Evolutionary conservation across 2,888 invertebrate genomes (phyloP).

Genomic region (Aphidoletes aphidimyza): DNA sequence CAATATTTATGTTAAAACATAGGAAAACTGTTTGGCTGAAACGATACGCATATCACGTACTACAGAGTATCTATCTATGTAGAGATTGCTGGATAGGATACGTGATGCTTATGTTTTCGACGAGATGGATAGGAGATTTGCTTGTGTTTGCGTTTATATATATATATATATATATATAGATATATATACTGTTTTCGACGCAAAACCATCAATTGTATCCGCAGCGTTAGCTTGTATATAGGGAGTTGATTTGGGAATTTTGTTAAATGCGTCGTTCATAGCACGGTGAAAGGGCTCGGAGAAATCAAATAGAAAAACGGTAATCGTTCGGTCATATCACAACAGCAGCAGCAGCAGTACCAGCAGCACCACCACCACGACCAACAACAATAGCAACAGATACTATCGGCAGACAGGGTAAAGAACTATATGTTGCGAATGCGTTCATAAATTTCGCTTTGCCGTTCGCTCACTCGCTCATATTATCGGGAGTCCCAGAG

Average conservation of each 20-base stretch:
- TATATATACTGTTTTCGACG: neutral
- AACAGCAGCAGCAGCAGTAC: neutral
- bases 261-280: neutral
- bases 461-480: neutral
- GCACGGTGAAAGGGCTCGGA: neutral
- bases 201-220: slow-evolving; percentile 10
- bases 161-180: no score
- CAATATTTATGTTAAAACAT: no score
- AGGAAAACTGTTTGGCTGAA: neutral
- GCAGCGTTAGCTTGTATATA: no score
- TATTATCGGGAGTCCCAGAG: neutral
- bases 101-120: neutral
- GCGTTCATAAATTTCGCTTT: neutral
- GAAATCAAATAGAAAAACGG: neutral
- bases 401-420: neutral
- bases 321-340: neutral
- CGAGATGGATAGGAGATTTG: no score
- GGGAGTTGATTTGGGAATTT: neutral
- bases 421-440: slow-evolving; percentile 25
- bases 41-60: neutral
- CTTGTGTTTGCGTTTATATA: no score
- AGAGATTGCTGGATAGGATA: neutral
- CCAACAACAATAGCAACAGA: neutral
- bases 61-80: neutral
- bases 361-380: neutral